Conservation (phyloP, 1,140 invertebrate species). For the Leptinotarsa texana region DNA sequence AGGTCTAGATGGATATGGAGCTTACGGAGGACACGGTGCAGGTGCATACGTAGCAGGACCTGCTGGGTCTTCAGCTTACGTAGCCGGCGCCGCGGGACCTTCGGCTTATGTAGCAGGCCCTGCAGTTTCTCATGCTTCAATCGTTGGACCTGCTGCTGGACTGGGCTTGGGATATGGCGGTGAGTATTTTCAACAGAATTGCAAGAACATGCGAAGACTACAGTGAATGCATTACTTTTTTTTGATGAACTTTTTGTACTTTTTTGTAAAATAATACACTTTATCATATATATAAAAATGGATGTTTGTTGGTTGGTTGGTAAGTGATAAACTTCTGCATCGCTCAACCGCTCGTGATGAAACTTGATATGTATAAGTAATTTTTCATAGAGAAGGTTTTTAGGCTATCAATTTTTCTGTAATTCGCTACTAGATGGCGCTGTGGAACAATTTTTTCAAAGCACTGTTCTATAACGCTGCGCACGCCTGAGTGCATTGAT, state of each 20-base stretch:
- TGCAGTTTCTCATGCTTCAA: constrained; percentile 9
- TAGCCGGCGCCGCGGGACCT: neutral
- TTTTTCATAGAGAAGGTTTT: no score
- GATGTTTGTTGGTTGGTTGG: no score
- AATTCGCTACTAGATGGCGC: no score
- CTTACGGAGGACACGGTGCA: neutral
- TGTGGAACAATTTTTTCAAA: no score
- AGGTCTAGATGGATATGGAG: constrained; percentile 10
- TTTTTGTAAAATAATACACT: no score
- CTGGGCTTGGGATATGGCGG: neutral
- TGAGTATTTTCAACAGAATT: neutral
- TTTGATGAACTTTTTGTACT: neutral
- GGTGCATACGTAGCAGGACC: constrained; percentile 6
- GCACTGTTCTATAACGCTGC: no score
- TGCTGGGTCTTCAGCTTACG: constrained; percentile 4
- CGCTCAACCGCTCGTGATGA: no score
- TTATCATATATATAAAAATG: no score
- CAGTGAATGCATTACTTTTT: neutral
- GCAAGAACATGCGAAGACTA: neutral
- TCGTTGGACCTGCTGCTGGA: constrained; percentile 14
- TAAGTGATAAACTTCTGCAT: no score
- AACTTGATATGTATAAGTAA: no score
- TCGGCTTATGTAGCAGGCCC: neutral
- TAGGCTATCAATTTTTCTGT: no score
- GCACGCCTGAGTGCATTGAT: no score